Base-by-base conservation (phyloP, 1,140 invertebrate species). In the Plodia interpunctella region DNA sequence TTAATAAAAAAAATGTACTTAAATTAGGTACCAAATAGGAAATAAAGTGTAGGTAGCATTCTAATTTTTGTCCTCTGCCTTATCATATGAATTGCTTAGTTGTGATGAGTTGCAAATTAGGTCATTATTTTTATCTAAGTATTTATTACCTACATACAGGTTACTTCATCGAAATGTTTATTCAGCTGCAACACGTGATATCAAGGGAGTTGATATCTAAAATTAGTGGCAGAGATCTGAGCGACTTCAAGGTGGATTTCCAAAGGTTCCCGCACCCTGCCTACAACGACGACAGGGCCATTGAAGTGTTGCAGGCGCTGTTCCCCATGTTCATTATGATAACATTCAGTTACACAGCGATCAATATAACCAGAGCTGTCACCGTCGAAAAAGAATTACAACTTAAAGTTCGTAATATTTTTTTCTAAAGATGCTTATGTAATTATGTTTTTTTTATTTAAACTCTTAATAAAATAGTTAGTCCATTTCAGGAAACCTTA, bases 301-400 rank as follows among this genome's bases (percentile, higher is more conserved):
- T 94, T 13, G 89, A 92, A 59, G 92, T 92, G 6, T 71, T 95
- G 20, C 91, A 93, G 66, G 83, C 91, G 21, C 92, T 95, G 68
- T 92, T 96, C 53, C 94, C 95, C 0, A 83, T 96, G 49, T 93
- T 97, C 50, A 92, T 96, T 49, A 91, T 96, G 85, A 76, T 96
- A 0, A 95, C 94, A 74, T 96, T 95, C 72, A 92, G 94, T 21
- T 94, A 95, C 78, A 93, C 95, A 0, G 93, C 93, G 52, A 93
- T 96, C n/a, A 95, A 96, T 76, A 94, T 95, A 55, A 93, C 96
- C 13, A 95, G 91, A 72, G 87, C 83, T 15, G 90, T 94, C 21
- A 92, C 93, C 4, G 75, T 84, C 0, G 93, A 94, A 74, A 93
- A 93, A 72, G 93, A 94, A 78, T 90, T 90, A 55, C 93, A 94